Percentiles rank a stretch among this genome's conserved stretches.
phyloP scores from a whole-genome alignment of 1,140 invertebrate species.

The Polypedilum pembai region DNA sequence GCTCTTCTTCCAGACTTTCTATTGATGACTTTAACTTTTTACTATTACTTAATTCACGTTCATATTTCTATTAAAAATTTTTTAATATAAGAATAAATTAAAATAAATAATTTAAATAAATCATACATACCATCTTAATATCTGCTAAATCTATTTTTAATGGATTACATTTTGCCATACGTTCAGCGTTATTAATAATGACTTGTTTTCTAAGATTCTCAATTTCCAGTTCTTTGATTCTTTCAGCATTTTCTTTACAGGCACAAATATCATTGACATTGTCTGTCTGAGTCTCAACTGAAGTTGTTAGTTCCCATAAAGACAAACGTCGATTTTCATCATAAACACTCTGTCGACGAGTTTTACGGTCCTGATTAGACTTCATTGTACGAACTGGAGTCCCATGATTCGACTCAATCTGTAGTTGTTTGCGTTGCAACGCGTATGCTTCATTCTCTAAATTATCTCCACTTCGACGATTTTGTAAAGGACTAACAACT shows the following conservation, averaged over 20 bases:
- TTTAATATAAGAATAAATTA: no score
- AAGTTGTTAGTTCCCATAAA: background rate
- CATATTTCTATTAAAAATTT: background rate
- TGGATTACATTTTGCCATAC: background rate
- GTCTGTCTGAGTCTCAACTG: constrained; percentile 12
- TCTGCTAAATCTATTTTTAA: background rate
- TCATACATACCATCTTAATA: background rate
- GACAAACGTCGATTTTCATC: constrained; percentile 14
- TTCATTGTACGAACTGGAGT: background rate
- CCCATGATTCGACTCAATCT: background rate
- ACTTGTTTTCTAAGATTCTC: background rate
- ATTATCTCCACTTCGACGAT: background rate
- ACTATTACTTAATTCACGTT: background rate
- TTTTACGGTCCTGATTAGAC: background rate
- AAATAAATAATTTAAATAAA: background rate
- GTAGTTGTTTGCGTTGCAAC: background rate
- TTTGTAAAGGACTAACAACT: background rate
- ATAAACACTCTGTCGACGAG: constrained; percentile 9
- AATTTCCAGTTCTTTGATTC: background rate
- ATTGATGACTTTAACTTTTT: background rate
- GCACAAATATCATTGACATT: background rate
- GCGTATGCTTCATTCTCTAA: background rate
- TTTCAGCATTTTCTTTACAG: constrained; percentile 2
- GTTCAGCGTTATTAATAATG: background rate
- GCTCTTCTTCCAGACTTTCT: background rate